These are phyloP conservation scores for Pegoplata infirma DNA, from an alignment of 2,888 invertebrate genomes.

Conservation along the genomic window DNA sequence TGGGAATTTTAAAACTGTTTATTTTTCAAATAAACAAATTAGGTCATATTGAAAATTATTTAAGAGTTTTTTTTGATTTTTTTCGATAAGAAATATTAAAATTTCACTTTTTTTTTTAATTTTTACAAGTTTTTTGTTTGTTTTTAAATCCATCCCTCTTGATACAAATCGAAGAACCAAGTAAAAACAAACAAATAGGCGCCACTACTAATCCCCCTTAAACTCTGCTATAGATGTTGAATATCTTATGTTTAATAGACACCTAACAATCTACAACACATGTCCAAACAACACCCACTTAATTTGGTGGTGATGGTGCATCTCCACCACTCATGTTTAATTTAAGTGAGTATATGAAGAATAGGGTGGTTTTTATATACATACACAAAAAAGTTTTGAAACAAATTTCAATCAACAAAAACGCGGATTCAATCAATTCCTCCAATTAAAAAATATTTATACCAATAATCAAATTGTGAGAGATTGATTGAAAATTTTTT, in stretches of 20 bases:
- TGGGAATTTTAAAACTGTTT: constrained; percentile 18
- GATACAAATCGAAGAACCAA: background rate
- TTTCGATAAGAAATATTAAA: background rate
- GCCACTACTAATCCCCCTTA: constrained; percentile 55
- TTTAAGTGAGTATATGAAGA: background rate
- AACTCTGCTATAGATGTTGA: constrained; percentile 19
- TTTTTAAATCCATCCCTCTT: background rate
- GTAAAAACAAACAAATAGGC: constrained; percentile 52
- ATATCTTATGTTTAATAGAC: constrained; percentile 27
- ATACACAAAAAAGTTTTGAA: no score
- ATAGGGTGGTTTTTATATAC: no score
- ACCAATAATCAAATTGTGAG: no score
- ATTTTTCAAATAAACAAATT: constrained; percentile 5
- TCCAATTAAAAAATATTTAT: no score
- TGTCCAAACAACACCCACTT: constrained; percentile 59
- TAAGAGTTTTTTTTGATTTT: no score
- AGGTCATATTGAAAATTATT: constrained; percentile 35
- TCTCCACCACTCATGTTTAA: constrained; percentile 18
- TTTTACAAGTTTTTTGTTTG: constrained; percentile 23
- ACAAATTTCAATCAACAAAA: no score
- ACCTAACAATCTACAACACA: constrained; percentile 53
- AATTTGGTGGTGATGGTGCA: constrained; percentile 38
- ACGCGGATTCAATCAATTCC: no score
- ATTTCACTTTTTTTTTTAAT: constrained; percentile 14
- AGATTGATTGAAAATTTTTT: no score